These are phyloP conservation scores for Arion vulgaris DNA, from an alignment of 1,140 invertebrate species.

Conservation along the genomic window DNA sequence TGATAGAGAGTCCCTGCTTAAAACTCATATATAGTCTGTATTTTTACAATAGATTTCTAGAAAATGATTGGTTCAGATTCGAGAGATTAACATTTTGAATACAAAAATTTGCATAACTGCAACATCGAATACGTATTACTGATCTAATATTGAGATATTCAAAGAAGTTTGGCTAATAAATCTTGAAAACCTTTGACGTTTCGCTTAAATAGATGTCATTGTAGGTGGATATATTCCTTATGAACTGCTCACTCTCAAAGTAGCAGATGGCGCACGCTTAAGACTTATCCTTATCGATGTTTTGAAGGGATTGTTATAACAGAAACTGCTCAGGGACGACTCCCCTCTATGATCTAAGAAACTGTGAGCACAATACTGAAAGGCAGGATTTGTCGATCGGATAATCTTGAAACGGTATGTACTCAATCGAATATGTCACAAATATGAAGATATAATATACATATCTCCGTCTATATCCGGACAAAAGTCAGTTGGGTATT, in stretches of 20 bases:
- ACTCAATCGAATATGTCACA: no score
- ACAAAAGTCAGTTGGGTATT: no score
- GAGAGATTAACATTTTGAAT: conserved; percentile 1
- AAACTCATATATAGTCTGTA: no score
- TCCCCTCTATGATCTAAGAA: not conserved
- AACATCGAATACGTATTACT: not conserved
- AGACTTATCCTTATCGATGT: not conserved
- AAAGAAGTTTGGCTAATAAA: not conserved
- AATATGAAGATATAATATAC: no score
- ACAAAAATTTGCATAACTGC: not conserved
- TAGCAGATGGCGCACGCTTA: not conserved
- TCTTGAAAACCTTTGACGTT: not conserved
- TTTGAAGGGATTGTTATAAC: not conserved
- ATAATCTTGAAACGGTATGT: no score
- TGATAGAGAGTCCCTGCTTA: no score
- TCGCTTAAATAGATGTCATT: not conserved
- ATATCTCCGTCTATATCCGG: no score
- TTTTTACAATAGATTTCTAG: no score
- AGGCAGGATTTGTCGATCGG: no score
- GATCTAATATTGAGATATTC: not conserved
- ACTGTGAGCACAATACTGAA: not conserved
- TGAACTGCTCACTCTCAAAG: not conserved
- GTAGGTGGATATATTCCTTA: not conserved
- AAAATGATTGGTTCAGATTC: no score
- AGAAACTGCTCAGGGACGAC: not conserved